These are phyloP conservation scores for Heliocidaris tuberculata DNA, from an alignment of 35 echinoderm and acorn worm species.

Conservation along the genomic window DNA sequence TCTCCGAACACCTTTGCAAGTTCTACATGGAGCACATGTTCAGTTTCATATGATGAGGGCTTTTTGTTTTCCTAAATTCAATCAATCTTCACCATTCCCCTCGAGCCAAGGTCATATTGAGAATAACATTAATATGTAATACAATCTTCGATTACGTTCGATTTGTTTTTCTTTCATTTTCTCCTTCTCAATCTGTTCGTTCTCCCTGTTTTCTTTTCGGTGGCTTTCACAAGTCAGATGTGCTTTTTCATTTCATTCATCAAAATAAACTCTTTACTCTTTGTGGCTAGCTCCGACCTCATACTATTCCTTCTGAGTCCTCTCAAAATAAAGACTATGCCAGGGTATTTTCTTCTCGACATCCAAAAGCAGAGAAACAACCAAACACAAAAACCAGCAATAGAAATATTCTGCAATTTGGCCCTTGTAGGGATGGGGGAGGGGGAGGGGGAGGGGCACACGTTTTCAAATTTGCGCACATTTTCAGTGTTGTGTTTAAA, in stretches of 20 bases:
- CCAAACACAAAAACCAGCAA: too few species aligned
- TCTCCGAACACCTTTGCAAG: too few species aligned
- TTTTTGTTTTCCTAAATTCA: background rate
- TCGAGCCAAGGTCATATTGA: background rate
- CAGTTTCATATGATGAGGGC: background rate
- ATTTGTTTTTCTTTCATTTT: background rate
- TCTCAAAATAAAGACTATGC: too few species aligned
- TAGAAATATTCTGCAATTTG: too few species aligned
- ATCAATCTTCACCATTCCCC: background rate
- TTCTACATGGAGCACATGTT: background rate
- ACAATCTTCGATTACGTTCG: background rate
- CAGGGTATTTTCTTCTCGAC: too few species aligned
- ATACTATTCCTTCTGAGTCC: too few species aligned
- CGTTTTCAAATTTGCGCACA: too few species aligned
- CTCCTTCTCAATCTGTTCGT: background rate
- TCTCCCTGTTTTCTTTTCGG: background rate
- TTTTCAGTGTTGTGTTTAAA: too few species aligned
- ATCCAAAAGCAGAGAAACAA: too few species aligned
- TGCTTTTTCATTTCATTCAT: slow-evolving; percentile 3
- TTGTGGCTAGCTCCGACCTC: too few species aligned
- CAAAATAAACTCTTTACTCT: background rate
- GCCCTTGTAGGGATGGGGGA: too few species aligned
- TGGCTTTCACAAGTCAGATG: background rate
- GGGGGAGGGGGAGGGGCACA: too few species aligned
- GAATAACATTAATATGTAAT: slow-evolving; percentile 19